Evolutionary conservation across 2,797 vertebrate genomes (phyloP), one percentile per base, ranked within the genome.

Genomic region (Atherinosoma microstoma): DNA sequence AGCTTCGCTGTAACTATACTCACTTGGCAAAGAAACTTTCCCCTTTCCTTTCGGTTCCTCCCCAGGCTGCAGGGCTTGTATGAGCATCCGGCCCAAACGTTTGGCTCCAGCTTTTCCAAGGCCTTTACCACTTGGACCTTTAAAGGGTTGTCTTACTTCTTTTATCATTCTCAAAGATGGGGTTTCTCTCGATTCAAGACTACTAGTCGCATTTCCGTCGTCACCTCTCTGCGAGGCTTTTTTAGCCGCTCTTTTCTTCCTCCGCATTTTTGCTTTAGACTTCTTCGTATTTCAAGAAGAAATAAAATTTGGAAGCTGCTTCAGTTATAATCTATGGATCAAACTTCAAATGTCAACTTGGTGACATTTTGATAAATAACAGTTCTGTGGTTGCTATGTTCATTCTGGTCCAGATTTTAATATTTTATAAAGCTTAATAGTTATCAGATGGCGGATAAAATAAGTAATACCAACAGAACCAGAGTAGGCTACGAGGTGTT

Each of bases 31-130:
- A 32, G 58, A 16, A 1, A 1, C 18, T 1, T 42, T 65, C 4
- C 11, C 13, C 20, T 11, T 51, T 2, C 0, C 30, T 0, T 20
- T 0, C 0, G 36, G 1, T 62, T 72, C 42, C 32, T 40, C 29
- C 36, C 29, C 38, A 11, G 16, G 16, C 38, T 38, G 36, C 45
- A 84, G 24, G 56, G 72, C 76, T 22, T 64, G 60, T 67, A 78
- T 87, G 54, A 85, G 30, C 1, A 82, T 35, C 16, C 22, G 66
- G 40, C 74, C 78, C 71, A 88, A 30, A n/a, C 78, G 78, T 32
- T 51, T 83, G 56, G 78, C 87, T 80, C 84, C 84, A 3, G 74
- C 84, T 63, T 85, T 85, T 22, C 85, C 87, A 0, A 84, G 76
- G 18, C 78, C 80, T 56, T 45, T 76, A 3, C 82, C 82, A 1